Evolutionary conservation across 1,140 invertebrate genomes (phyloP).

Genomic region (Globodera ellingtonae): DNA sequence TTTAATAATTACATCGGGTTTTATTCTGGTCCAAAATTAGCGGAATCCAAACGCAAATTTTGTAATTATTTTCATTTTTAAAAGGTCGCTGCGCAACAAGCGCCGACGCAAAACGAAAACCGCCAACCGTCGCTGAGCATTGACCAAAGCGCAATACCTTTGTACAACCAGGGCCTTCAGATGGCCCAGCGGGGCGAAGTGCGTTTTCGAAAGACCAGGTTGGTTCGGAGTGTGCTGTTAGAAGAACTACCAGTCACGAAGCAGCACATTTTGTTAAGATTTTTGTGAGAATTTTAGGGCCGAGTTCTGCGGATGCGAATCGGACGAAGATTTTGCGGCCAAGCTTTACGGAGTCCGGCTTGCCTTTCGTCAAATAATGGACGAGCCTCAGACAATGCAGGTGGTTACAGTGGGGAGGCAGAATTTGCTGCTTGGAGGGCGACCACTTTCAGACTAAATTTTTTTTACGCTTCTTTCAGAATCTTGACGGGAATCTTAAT

Average conservation of each 20-base stretch:
- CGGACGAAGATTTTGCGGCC: constrained; percentile 47
- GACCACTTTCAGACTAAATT: background rate
- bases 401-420: background rate
- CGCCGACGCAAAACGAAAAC: background rate
- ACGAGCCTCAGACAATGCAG: constrained; percentile 36
- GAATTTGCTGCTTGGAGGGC: background rate
- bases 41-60: background rate
- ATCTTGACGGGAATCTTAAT: background rate
- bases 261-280: background rate
- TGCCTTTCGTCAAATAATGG: constrained; percentile 45
- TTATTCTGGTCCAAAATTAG: background rate
- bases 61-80: background rate
- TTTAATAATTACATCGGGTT: too few relatives aligned
- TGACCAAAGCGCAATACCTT: constrained; percentile 28
- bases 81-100: constrained; percentile 1
- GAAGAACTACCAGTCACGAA: background rate
- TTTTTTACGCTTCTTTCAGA: too few relatives aligned
- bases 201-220: constrained; percentile 48
- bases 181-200: constrained; percentile 36
- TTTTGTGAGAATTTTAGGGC: constrained; percentile 36
- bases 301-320: constrained; percentile 51
- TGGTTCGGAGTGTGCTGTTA: background rate
- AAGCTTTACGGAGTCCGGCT: constrained; percentile 48
- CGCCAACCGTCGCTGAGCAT: constrained; percentile 24
- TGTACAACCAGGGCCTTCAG: constrained; percentile 43